Conservation (phyloP, 2,797 vertebrate genomes). For the Sebastes vulpes region DNA sequence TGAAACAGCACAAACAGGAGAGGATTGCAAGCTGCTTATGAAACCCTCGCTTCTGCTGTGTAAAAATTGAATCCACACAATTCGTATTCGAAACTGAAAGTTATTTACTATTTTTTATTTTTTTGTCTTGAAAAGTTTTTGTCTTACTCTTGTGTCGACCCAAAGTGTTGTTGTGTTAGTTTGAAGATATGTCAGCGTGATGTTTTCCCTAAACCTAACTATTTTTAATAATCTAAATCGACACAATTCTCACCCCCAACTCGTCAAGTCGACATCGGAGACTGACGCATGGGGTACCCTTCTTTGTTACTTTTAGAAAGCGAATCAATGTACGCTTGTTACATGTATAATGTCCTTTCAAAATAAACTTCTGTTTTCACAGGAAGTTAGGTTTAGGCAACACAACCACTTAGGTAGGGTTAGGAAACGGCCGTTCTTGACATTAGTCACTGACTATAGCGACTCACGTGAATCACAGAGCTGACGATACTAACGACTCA, state of each 20-base stretch:
- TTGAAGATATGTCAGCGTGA: background rate
- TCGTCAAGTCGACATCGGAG: too few species aligned
- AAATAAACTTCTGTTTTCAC: background rate
- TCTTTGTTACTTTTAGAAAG: too few species aligned
- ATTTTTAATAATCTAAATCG: too few species aligned
- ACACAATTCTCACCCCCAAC: too few species aligned
- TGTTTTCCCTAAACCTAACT: too few species aligned
- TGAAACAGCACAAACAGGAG: slow-evolving; percentile 13
- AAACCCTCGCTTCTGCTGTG: background rate
- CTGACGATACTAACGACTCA: background rate
- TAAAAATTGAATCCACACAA: background rate
- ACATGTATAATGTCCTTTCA: too few species aligned
- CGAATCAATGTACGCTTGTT: too few species aligned
- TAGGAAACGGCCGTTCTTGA: background rate
- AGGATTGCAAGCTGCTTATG: background rate
- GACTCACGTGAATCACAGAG: background rate
- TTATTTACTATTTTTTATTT: background rate
- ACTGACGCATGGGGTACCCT: too few species aligned
- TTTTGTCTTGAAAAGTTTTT: background rate
- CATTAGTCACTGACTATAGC: background rate
- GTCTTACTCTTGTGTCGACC: background rate
- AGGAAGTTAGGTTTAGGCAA: background rate
- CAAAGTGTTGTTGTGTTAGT: background rate
- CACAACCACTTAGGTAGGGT: background rate
- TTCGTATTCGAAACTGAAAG: background rate